Evolutionary conservation across 1,140 invertebrate genomes (phyloP).

Genomic region (Calliopsis andreniformis): DNA sequence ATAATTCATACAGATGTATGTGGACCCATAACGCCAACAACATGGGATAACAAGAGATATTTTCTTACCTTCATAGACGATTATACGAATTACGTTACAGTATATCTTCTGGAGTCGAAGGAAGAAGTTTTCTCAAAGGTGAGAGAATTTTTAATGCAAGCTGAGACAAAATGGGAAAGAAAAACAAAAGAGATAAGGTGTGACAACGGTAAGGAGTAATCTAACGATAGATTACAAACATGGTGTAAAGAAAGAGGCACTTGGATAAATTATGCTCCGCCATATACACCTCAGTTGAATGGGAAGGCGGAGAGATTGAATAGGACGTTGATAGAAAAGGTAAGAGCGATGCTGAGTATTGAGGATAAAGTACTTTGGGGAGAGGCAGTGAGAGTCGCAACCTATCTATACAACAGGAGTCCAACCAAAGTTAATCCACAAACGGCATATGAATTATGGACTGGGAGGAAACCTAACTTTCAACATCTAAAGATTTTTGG

Average conservation of each 20-base stretch:
- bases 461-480: too few species aligned
- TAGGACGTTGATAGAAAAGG: constrained; percentile 4
- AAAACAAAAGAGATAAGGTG: too few species aligned
- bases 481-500: too few species aligned
- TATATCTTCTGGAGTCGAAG: too few species aligned
- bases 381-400: too few species aligned
- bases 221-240: constrained; percentile 51
- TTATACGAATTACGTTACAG: too few species aligned
- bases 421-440: not conserved
- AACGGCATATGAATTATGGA: too few species aligned
- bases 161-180: constrained; percentile 51
- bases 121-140: too few species aligned
- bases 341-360: too few species aligned
- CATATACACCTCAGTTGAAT: constrained; percentile 8
- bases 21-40: not conserved
- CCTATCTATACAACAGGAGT: not conserved
- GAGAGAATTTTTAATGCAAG: too few species aligned
- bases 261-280: not conserved
- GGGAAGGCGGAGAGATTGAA: not conserved
- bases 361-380: too few species aligned
- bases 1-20: not conserved
- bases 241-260: constrained; percentile 53
- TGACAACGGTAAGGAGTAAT: constrained; percentile 68
- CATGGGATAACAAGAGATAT: constrained; percentile 59
- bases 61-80: constrained; percentile 46